Evolutionary conservation across 1,140 invertebrate species (phyloP), one percentile per base, ranked within the genome.

Genomic region (Papilio dardanus): DNA sequence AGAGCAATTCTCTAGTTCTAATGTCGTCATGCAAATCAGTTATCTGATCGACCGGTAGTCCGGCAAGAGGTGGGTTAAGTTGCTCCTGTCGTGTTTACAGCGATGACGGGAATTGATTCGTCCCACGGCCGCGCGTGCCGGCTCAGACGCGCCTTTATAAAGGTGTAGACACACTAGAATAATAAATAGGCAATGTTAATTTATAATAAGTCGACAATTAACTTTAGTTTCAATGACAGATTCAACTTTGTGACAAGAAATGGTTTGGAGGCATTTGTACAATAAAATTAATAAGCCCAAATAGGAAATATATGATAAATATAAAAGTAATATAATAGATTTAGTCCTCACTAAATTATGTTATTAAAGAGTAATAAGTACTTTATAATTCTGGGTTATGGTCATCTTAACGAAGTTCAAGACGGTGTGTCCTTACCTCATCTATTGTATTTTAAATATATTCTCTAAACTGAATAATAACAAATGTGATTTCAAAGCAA

Each of bases 1-100:
- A 8, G 33, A 69, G 30, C 65, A 67, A n/a, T 33, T 21, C 46
- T 21, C 33, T 19, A 58, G 71, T 54, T 62, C 42, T 73, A 54
- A 54, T 85, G 87, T 87, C 88, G 87, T 88, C 87, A 91, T 91
- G 88, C 88, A 91, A 92, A 90, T 71, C 73, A 35, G 46, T 75
- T 85, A 91, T 92, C 90, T 79, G 88, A 89, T 88, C 71, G 75
- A n/a, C 42, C 62, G 62, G 86, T 83, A 88, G 88, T 87, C 89
- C 85, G 88, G 88, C 78, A n/a, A n/a, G n/a, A n/a, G n/a, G n/a
- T n/a, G 84, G 90, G 85, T 83, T 82, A 79, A 84, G 81, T 83
- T 73, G 84, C 85, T 86, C 76, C 84, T 83, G 88, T 89, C 74
- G 86, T 88, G 89, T 90, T 89, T 90, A 90, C 89, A 86, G 81